phyloP scores from a whole-genome alignment of 2,113 vertebrate genomes.

The Uria aalge region DNA sequence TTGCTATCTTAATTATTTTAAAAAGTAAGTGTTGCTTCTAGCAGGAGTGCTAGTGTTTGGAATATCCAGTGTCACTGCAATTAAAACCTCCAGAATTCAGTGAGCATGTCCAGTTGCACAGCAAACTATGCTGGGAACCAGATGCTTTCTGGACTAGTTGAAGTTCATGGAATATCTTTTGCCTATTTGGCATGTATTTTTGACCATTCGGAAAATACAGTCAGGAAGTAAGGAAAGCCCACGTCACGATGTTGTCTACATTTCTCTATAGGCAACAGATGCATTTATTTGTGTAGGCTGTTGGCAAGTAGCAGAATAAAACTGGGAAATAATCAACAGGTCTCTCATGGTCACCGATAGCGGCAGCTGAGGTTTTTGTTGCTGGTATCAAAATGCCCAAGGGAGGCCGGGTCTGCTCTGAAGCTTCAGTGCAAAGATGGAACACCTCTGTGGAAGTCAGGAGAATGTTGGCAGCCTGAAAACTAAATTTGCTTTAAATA shows the following conservation, averaged over 20 bases:
- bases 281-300: neutral
- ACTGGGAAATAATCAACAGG: neutral
- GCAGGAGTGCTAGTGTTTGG: neutral
- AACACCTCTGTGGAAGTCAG: neutral
- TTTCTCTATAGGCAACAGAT: neutral
- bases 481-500: neutral
- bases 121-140: neutral
- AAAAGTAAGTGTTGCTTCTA: neutral
- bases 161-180: neutral
- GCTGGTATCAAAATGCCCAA: neutral
- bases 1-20: neutral
- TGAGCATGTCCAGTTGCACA: neutral
- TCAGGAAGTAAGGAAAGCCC: neutral
- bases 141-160: neutral
- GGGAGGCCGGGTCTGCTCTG: neutral
- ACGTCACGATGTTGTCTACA: neutral
- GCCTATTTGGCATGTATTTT: neutral
- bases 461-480: neutral
- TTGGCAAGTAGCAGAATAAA: neutral
- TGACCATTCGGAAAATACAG: neutral
- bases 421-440: neutral
- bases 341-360: neutral
- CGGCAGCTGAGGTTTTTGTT: neutral
- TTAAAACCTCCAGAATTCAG: neutral
- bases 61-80: neutral